Evolutionary conservation across 2,888 invertebrate species (phyloP).

Genomic region (Agrotis exclamationis): DNA sequence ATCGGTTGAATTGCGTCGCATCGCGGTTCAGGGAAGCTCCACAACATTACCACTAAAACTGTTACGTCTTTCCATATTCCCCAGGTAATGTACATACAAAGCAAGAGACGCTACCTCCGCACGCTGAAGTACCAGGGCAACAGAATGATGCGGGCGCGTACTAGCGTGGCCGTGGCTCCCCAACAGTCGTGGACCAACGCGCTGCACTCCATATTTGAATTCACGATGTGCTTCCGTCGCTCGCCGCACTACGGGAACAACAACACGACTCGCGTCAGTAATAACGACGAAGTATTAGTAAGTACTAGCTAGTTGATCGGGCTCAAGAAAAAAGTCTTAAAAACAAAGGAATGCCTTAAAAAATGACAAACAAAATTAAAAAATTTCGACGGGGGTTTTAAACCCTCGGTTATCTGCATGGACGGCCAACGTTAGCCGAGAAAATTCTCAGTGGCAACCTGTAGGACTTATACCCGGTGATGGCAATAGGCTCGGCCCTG

Average conservation of each 20-base stretch:
- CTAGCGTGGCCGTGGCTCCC: slow-evolving; percentile 52
- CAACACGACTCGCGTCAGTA: slow-evolving; percentile 77
- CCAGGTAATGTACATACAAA: slow-evolving; percentile 90
- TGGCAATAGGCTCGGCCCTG: too few relatives aligned
- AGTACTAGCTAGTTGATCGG: slow-evolving; percentile 54
- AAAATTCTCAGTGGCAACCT: too few relatives aligned
- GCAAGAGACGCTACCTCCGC: slow-evolving; percentile 88
- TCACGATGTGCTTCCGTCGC: slow-evolving; percentile 83
- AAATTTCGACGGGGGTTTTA: too few relatives aligned
- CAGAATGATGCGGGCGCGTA: slow-evolving; percentile 81
- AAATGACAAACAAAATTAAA: too few relatives aligned
- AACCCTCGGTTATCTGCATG: too few relatives aligned
- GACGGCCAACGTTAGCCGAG: too few relatives aligned
- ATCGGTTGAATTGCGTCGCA: too few relatives aligned
- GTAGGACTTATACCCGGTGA: too few relatives aligned
- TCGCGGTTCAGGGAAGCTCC: too few relatives aligned
- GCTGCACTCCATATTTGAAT: slow-evolving; percentile 77
- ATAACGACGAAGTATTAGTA: slow-evolving; percentile 84
- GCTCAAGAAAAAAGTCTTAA: too few relatives aligned
- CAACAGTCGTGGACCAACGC: slow-evolving; percentile 74
- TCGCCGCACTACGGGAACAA: slow-evolving; percentile 78
- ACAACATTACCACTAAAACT: too few relatives aligned
- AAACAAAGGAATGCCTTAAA: too few relatives aligned
- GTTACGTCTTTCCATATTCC: neutral
- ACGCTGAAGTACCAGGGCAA: slow-evolving; percentile 89